Evolutionary conservation across 2,797 vertebrate species (phyloP).

Genomic region (Rhinoraja longicauda): DNA sequence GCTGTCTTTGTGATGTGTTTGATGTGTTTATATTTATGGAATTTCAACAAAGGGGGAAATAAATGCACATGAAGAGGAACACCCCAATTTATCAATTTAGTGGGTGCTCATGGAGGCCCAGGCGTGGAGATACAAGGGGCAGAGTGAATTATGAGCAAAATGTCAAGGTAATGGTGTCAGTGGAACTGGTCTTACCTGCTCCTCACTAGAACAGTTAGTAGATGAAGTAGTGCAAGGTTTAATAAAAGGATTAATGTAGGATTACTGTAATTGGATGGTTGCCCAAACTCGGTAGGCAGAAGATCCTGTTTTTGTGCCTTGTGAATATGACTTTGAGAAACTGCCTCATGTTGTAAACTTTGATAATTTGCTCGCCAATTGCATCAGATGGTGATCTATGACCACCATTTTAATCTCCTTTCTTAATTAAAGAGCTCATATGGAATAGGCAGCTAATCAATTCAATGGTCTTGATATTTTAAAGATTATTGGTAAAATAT

Average conservation of each 20-base stretch:
- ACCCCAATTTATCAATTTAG: not conserved
- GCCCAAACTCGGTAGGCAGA: too few relatives aligned
- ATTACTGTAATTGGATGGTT: too few relatives aligned
- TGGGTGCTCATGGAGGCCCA: not conserved
- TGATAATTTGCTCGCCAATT: too few relatives aligned
- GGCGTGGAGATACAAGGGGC: not conserved
- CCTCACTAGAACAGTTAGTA: not conserved
- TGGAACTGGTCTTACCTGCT: not conserved
- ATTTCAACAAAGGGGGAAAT: not conserved
- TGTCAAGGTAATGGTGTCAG: not conserved
- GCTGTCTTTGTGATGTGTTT: too few relatives aligned
- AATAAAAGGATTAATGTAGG: not conserved
- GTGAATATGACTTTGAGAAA: too few relatives aligned
- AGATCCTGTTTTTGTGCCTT: too few relatives aligned
- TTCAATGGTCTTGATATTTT: not conserved
- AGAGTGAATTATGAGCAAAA: not conserved
- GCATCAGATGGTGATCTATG: too few relatives aligned
- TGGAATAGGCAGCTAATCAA: not conserved
- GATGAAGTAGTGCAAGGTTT: not conserved
- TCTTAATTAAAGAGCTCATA: not conserved
- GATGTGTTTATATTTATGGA: not conserved
- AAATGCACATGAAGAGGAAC: not conserved
- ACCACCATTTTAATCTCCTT: not conserved
- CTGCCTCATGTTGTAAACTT: too few relatives aligned
- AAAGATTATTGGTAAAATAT: not conserved